These are phyloP conservation scores for Channa maculata DNA, from an alignment of 2,113 vertebrate species.

Conservation along the genomic window DNA sequence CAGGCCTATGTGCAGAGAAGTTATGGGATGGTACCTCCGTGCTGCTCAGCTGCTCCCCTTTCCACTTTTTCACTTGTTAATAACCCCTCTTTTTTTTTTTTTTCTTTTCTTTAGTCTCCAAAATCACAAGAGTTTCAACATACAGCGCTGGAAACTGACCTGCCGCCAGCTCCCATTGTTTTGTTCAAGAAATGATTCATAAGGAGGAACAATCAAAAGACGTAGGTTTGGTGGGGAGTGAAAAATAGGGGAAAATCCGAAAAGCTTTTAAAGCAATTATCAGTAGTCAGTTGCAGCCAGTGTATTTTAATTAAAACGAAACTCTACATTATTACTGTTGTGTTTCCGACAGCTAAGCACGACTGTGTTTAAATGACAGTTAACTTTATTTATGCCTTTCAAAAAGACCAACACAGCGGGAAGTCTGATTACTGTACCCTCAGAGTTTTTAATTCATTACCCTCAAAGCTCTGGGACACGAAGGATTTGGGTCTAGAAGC, in stretches of 20 bases:
- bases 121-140: conserved; percentile 8
- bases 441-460: not conserved
- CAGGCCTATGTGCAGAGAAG: conserved; percentile 68
- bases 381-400: no score
- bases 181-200: conserved; percentile 3
- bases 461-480: not conserved
- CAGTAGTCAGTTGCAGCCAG: no score
- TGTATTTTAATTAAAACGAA: no score
- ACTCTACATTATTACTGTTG: no score
- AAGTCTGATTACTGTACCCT: not conserved
- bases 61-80: conserved; percentile 56
- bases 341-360: no score
- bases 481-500: not conserved
- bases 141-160: conserved; percentile 13
- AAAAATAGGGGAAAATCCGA: not conserved
- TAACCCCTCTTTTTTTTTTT: conserved; percentile 50
- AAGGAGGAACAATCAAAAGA: not conserved
- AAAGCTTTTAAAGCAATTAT: no score
- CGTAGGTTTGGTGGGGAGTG: not conserved
- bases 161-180: not conserved
- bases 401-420: no score
- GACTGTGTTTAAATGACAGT: no score
- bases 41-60: conserved; percentile 47
- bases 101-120: conserved; percentile 9
- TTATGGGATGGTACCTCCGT: conserved; percentile 68